Evolutionary conservation across 2,113 vertebrate species (phyloP), one percentile per base, ranked within the genome.

Genomic region (Limanda limanda): DNA sequence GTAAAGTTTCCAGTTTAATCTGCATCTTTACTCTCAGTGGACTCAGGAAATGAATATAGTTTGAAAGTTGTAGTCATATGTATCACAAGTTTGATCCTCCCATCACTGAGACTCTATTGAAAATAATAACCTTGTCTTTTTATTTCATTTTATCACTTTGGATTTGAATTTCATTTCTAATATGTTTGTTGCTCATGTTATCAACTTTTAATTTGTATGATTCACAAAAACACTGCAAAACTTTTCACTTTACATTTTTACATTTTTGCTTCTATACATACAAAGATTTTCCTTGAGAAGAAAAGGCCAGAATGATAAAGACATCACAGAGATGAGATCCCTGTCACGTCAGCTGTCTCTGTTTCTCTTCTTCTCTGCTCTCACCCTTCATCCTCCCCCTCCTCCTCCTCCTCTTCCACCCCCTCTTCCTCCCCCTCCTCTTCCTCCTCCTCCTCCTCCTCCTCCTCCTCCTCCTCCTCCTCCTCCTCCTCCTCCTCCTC

Each of bases 401-500:
- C 75, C 56, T 7, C 75, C 61, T 75, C 67, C 23, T 47, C 54
- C 76, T 57, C 18, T 40, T 21, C 69, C 58, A 63, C 75, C 66
- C 72, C 74, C 21, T 42, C 55, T 71, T 62, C 72, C 52, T 69
- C 75, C 60, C 75, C 70, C 25, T 31, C 75, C 66, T 75, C 70
- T n/a, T 48, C 54, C 76, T 57, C 18, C 47, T 21, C 69, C 58
- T 67, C 75, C 66, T 75, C 74, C 24, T 42, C 55, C 74, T 62
- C 71, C 52, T 69, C 74, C 65, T 78, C 70, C n/a, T 27, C 75
- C 65, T 75, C 70, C 23, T 47, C 54, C 76, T 57, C 18, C 47
- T n/a, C 69, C 58, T 67, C 75, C 66, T 75, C 74, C 24, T 42
- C 55, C 74, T 62, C 69, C 52, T 69, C 75, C 65, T 78, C 70